Evolutionary conservation across 2,888 invertebrate species (phyloP).

Genomic region (Athripsodes cinereus): DNA sequence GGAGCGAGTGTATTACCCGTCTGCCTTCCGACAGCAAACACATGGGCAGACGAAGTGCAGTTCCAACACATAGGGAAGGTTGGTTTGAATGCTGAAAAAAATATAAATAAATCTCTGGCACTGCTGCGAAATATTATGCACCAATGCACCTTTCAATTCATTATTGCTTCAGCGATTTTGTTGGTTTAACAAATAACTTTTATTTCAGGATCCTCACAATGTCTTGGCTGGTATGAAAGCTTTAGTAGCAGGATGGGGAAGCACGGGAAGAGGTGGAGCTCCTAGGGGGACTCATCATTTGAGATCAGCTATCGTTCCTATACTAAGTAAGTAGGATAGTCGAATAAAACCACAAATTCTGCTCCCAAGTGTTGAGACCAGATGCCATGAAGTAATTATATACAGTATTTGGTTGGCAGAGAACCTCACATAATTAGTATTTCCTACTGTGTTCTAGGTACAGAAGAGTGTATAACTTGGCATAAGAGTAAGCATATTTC

Average conservation of each 20-base stretch:
- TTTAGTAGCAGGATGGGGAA: conserved; percentile 78
- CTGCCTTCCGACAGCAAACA: conserved; percentile 55
- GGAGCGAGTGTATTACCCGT: conserved; percentile 70
- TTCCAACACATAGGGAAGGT: conserved; percentile 9
- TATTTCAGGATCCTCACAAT: conserved; percentile 16
- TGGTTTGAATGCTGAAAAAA: background rate
- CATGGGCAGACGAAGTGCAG: conserved; percentile 1
- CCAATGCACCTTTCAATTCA: background rate
- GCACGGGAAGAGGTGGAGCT: conserved; percentile 64
- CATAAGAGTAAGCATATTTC: conserved; percentile 74
- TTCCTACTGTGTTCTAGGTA: conserved; percentile 44
- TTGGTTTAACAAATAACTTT: background rate
- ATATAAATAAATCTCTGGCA: background rate
- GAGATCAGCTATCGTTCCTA: conserved; percentile 75
- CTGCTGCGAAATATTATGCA: background rate
- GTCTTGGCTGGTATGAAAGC: conserved; percentile 36
- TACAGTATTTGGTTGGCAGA: no score
- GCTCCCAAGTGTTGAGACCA: no score
- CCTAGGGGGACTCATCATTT: conserved; percentile 76
- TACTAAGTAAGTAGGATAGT: conserved; percentile 61
- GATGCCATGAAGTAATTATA: no score
- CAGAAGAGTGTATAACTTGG: conserved; percentile 72
- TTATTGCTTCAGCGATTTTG: background rate
- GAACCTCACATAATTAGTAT: no score
- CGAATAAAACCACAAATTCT: conserved; percentile 24